phyloP scores from a whole-genome alignment of 1,140 invertebrate species.

The Orius insidiosus region DNA sequence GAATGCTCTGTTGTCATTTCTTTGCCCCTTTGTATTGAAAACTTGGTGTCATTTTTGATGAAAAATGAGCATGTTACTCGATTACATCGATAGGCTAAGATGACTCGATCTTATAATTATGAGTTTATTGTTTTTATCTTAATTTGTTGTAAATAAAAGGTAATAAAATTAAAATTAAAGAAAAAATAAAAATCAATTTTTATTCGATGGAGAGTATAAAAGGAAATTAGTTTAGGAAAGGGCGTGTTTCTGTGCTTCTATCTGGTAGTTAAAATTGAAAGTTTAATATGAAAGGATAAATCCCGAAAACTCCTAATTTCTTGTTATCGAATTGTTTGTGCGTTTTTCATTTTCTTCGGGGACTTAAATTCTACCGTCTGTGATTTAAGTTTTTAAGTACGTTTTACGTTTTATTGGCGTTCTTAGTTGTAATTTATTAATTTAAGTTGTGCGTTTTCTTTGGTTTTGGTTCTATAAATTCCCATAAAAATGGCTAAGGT shows the following conservation, averaged over 20 bases:
- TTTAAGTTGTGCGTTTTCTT: not conserved
- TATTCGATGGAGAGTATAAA: no score
- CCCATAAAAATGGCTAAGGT: slow-evolving; percentile 3
- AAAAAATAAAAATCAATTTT: no score
- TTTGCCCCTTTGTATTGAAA: no score
- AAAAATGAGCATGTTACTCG: no score
- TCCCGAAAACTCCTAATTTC: slow-evolving; percentile 6
- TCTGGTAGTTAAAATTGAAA: slow-evolving; percentile 3
- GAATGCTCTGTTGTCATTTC: no score
- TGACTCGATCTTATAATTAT: no score
- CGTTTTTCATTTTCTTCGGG: slow-evolving; percentile 5
- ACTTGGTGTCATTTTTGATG: no score
- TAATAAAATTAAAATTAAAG: no score
- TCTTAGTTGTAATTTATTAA: slow-evolving; percentile 1
- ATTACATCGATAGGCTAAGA: no score
- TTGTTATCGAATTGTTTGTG: slow-evolving; percentile 12
- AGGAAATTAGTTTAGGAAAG: no score
- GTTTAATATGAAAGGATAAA: slow-evolving; percentile 7
- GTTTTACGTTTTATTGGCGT: slow-evolving; percentile 1
- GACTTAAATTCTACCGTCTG: slow-evolving; percentile 5
- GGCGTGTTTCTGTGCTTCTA: slow-evolving; percentile 3
- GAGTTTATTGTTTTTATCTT: no score
- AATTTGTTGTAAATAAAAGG: no score
- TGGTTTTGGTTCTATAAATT: not conserved
- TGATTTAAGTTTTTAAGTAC: slow-evolving; percentile 2